phyloP scores from a whole-genome alignment of 53 echinoderm and acorn worm genomes.

The Pentamera pediparva region DNA sequence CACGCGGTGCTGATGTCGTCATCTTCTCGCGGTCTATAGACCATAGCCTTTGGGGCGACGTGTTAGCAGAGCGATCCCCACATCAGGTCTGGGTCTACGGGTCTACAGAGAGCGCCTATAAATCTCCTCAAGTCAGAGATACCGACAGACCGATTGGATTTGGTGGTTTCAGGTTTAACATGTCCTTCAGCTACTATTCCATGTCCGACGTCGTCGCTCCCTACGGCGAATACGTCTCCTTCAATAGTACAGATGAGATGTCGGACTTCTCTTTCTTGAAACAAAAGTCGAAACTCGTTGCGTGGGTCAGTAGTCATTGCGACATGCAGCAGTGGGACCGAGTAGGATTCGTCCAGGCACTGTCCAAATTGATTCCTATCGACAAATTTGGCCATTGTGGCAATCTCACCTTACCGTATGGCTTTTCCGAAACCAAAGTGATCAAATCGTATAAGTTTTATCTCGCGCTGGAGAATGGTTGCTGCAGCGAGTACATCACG shows the following conservation, averaged over 20 bases:
- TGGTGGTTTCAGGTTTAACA: background rate
- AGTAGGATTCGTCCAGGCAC: background rate
- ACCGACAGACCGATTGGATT: constrained; percentile 2
- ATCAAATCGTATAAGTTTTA: constrained; percentile 4
- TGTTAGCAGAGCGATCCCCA: background rate
- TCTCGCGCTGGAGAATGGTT: constrained; percentile 7
- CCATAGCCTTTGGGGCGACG: background rate
- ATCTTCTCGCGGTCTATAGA: background rate
- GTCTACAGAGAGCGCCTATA: constrained; percentile 1
- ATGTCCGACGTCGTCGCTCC: background rate
- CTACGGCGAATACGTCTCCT: background rate
- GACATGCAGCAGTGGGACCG: background rate
- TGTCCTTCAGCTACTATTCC: constrained; percentile 2
- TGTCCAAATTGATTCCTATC: background rate
- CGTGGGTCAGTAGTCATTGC: constrained; percentile 19
- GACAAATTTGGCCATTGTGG: constrained; percentile 4
- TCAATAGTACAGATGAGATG: background rate
- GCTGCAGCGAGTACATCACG: constrained; percentile 4
- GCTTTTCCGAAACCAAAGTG: background rate
- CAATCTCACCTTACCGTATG: background rate
- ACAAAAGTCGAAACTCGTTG: background rate
- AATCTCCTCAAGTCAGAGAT: background rate
- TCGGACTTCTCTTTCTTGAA: background rate
- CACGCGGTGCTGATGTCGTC: background rate
- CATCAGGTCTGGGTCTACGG: constrained; percentile 15